Evolutionary conservation across 1,140 invertebrate genomes (phyloP).

Genomic region (Pachypeltis micranthus): DNA sequence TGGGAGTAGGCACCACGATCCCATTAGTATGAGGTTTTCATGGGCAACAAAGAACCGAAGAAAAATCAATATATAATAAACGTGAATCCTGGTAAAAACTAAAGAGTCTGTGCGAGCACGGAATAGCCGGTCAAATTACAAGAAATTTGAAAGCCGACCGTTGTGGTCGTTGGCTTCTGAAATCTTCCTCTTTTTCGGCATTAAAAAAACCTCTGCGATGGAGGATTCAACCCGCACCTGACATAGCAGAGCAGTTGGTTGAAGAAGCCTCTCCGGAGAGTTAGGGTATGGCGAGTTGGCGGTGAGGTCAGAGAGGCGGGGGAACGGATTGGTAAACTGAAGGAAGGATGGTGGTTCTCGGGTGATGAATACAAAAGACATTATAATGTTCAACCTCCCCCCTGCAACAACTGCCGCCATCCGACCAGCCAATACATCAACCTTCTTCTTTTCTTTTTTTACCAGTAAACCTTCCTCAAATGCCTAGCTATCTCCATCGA

Average conservation of each 20-base stretch:
- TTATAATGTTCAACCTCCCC: neutral
- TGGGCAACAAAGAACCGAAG: too few relatives aligned
- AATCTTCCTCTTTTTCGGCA: neutral
- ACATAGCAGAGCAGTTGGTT: too few relatives aligned
- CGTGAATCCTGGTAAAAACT: too few relatives aligned
- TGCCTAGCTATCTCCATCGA: too few relatives aligned
- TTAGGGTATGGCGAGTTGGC: neutral
- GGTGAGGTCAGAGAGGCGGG: neutral
- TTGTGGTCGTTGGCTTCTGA: neutral
- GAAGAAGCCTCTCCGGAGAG: too few relatives aligned
- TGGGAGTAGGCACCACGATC: too few relatives aligned
- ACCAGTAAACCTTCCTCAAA: too few relatives aligned
- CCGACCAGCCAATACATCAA: neutral
- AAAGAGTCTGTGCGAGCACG: neutral
- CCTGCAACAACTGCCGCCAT: neutral
- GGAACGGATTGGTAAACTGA: neutral
- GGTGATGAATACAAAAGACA: neutral
- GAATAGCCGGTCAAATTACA: neutral
- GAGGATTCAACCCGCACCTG: too few relatives aligned
- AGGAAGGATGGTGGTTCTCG: neutral
- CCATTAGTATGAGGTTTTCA: too few relatives aligned
- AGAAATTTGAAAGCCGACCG: neutral
- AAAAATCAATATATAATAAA: too few relatives aligned
- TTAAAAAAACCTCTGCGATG: neutral
- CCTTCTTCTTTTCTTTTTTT: neutral